Evolutionary conservation across 2,797 vertebrate species (phyloP).

Genomic region (Microhierax caerulescens): DNA sequence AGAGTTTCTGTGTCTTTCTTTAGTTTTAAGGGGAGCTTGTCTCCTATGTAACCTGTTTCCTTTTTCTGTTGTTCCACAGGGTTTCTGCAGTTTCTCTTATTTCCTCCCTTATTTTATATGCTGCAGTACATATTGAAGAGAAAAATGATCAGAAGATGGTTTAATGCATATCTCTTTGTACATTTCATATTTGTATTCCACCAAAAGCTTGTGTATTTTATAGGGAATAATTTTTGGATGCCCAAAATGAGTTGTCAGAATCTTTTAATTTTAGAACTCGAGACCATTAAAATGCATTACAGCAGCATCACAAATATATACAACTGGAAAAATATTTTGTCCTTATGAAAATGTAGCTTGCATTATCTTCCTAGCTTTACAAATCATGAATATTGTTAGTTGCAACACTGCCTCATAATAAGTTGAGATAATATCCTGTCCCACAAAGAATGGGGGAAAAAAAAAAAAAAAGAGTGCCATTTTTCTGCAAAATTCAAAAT

Average conservation of each 20-base stretch:
- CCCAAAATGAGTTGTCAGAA: neutral
- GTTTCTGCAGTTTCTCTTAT: neutral
- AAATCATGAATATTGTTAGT: neutral
- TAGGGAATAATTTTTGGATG: neutral
- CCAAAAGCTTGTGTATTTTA: neutral
- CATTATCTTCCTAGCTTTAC: neutral
- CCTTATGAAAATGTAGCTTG: neutral
- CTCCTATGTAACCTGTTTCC: neutral
- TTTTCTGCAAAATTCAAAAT: neutral
- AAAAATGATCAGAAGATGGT: neutral
- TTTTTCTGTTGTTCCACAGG: neutral
- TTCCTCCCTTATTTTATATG: neutral
- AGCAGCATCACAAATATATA: neutral
- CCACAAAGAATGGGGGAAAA: neutral
- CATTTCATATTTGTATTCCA: neutral
- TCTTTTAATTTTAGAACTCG: neutral
- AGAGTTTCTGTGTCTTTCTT: neutral
- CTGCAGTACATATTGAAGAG: neutral
- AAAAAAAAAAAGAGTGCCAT: neutral
- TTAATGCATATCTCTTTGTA: neutral
- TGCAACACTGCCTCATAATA: neutral
- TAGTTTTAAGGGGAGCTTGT: neutral
- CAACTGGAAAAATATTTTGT: neutral
- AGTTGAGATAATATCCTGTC: neutral
- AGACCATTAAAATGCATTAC: slow-evolving; percentile 6